Conservation (phyloP, 92 coral and sea anemone genomes). For the Palythoa grandis region DNA sequence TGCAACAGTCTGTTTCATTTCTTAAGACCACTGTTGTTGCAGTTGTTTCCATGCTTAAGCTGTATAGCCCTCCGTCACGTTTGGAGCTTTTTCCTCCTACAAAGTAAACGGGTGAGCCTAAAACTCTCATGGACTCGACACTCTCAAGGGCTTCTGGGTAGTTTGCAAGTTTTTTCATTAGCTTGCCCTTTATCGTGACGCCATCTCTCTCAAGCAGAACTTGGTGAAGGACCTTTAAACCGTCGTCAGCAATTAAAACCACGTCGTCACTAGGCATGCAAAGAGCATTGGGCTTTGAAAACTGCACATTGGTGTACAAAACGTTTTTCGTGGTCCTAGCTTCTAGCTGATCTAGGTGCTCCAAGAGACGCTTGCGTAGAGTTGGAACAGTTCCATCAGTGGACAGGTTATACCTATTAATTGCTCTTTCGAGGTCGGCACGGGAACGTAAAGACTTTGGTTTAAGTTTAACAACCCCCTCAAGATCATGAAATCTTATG, state of each 20-base stretch:
- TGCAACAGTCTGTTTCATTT: slow-evolving; percentile 39
- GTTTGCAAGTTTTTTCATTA: background rate
- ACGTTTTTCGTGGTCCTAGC: no score
- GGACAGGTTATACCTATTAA: no score
- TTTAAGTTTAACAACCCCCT: background rate
- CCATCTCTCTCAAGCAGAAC: slow-evolving; percentile 35
- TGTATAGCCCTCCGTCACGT: slow-evolving; percentile 53
- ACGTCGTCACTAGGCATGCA: slow-evolving; percentile 50
- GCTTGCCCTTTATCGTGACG: slow-evolving; percentile 30
- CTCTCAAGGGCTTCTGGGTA: no score
- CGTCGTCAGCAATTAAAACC: slow-evolving; percentile 21
- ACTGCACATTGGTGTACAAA: no score
- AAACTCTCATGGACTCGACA: no score
- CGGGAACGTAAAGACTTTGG: no score
- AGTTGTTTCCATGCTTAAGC: slow-evolving; percentile 42
- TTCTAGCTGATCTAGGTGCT: no score
- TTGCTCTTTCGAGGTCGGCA: no score
- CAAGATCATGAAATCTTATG: background rate
- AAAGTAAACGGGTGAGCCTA: no score
- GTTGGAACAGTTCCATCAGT: no score
- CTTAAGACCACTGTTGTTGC: background rate
- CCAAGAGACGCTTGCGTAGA: no score
- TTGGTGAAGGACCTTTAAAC: background rate
- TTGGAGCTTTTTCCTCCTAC: no score
- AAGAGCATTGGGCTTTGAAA: slow-evolving; percentile 4